Base-by-base conservation (phyloP, 2,888 invertebrate genomes). In the Eilema sororculum region DNA sequence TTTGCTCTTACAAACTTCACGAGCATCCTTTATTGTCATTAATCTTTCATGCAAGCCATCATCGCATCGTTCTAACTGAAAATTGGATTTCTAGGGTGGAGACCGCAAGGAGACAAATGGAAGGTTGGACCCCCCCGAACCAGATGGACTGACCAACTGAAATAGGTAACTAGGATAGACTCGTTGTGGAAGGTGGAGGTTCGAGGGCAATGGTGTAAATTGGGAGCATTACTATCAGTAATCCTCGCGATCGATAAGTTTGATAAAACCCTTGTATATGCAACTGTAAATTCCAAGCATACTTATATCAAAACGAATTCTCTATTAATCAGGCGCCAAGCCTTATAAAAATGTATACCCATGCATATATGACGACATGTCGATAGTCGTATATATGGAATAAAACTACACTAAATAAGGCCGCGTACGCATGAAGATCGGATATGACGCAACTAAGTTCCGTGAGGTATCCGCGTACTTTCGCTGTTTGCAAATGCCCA, bases 401-500 rank as follows among this genome's bases (percentile, higher is more conserved):
- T 80, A 76, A 79, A 75, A 78, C 82, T 70, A 69, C 72, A 72
- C 83, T 84, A 79, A 82, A 83, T 84, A 83, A 81, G 84, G 83
- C 66, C 69, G 73, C 72, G 76, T 78, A 78, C 81, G 82, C 80
- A 81, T 77, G 78, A 82, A 73, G 64, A 80, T 86, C 82, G 86
- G 87, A 87, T 78, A 79, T 87, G 87, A 87, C 84, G 86, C 82
- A 87, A 85, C 76, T 77, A 75, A 80, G 86, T 87, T 90, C 87
- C 86, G 86, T 78, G 80, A 84, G 83, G 79, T 82, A 86, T 76
- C 83, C 84, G 80, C 68, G 75, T 77, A 84, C 88, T 89, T 88
- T 89, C 84, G 82, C 83, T 90, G 78, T 89, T 89, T 84, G 86
- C 81, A 71, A 77, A 83, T 78, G 76, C 78, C 57, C 33, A n/a